Percentiles rank a stretch among this genome's conserved stretches.
phyloP scores from a whole-genome alignment of 2,888 invertebrate species.

The Euzophera pinguis region DNA sequence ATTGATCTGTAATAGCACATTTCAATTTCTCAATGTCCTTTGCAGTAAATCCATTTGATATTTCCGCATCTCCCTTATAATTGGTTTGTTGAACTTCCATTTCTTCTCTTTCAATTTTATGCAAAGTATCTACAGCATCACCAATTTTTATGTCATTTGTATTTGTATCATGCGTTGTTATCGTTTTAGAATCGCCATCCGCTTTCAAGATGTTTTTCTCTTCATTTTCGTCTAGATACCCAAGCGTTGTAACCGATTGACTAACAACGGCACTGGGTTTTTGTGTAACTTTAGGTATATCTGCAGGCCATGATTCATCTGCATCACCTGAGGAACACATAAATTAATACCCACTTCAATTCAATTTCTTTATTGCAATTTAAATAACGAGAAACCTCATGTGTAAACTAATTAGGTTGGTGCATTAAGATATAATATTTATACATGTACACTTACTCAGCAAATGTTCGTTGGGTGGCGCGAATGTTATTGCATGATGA shows the following conservation, averaged over 20 bases:
- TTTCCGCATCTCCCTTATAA: background rate
- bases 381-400: no score
- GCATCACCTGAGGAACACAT: conserved; percentile 40
- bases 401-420: no score
- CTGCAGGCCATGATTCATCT: conserved; percentile 61
- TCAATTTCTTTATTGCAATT: no score
- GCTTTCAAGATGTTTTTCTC: conserved; percentile 41
- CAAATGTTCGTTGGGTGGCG: conserved; percentile 43
- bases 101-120: background rate
- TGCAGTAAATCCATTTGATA: background rate
- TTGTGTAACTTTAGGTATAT: conserved; percentile 29
- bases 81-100: background rate
- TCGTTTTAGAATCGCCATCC: conserved; percentile 36
- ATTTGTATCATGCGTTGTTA: background rate
- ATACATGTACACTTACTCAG: conserved; percentile 41
- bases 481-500: conserved; percentile 22
- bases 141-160: background rate
- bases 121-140: background rate
- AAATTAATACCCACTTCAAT: background rate
- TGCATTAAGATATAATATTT: background rate
- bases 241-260: conserved; percentile 58
- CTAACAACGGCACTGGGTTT: conserved; percentile 48
- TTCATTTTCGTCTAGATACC: conserved; percentile 20
- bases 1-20: background rate
- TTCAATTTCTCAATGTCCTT: background rate